Conservation (phyloP, 2,797 vertebrate species). For the Champsocephalus esox region DNA sequence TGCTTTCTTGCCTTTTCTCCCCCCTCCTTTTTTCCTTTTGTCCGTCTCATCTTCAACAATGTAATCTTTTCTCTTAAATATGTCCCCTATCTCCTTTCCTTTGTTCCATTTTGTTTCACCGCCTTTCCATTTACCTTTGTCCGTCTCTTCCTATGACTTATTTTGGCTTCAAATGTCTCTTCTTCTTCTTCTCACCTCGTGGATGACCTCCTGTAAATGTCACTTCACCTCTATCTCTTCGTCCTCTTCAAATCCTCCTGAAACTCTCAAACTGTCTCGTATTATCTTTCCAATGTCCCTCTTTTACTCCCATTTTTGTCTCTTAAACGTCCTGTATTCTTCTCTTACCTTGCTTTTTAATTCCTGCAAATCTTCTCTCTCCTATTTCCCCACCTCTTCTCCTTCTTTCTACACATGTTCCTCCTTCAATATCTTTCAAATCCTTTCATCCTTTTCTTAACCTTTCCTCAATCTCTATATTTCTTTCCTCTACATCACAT, state of each 20-base stretch:
- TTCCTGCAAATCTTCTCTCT: background rate
- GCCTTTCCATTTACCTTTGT: background rate
- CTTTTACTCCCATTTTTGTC: background rate
- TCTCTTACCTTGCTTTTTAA: background rate
- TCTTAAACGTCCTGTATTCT: constrained; percentile 11
- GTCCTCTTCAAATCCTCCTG: background rate
- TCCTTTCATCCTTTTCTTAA: background rate
- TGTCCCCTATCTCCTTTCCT: constrained; percentile 22
- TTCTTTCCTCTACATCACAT: background rate
- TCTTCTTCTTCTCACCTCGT: constrained; percentile 2
- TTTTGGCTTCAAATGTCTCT: background rate
- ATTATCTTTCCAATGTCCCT: background rate
- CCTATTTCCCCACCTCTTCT: background rate
- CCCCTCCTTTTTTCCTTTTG: constrained; percentile 1
- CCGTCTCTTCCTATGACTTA: background rate
- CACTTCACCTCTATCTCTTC: background rate
- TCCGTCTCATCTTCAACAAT: constrained; percentile 31
- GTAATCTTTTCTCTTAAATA: constrained; percentile 28
- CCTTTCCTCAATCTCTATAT: background rate
- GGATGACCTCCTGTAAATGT: constrained; percentile 19
- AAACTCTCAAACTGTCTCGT: constrained; percentile 9
- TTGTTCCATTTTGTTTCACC: background rate
- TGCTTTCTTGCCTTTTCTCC: constrained; percentile 66
- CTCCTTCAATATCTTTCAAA: too few relatives aligned
- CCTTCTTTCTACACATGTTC: background rate